These are phyloP conservation scores for Gisinianus flammeolus DNA, from an alignment of 2,888 invertebrate genomes.

Conservation along the genomic window DNA sequence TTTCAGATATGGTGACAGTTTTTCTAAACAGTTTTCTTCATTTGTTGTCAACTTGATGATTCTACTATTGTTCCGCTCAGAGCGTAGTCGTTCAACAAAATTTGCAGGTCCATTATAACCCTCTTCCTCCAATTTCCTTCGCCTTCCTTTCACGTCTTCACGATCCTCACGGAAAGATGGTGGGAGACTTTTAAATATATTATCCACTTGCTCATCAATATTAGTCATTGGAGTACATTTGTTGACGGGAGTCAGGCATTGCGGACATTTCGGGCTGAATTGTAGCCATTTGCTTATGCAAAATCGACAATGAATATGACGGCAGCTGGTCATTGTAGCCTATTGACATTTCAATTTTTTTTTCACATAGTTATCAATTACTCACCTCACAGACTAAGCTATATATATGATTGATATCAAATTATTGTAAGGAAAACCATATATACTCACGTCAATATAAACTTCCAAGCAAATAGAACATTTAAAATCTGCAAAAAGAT, in stretches of 20 bases:
- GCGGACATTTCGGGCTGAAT: slow-evolving; percentile 19
- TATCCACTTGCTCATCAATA: slow-evolving; percentile 20
- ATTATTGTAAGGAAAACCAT: too few species aligned
- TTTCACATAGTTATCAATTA: background rate
- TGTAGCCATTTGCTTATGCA: slow-evolving; percentile 31
- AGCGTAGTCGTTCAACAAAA: background rate
- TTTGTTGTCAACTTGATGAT: background rate
- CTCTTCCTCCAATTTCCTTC: slow-evolving; percentile 23
- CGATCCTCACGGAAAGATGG: slow-evolving; percentile 4
- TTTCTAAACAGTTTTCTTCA: slow-evolving; percentile 6
- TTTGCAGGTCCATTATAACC: background rate
- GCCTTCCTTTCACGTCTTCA: slow-evolving; percentile 8
- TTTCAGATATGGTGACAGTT: background rate
- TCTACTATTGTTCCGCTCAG: background rate
- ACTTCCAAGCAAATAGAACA: slow-evolving; percentile 25
- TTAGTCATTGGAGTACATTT: background rate
- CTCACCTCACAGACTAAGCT: background rate
- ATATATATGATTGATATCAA: too few species aligned
- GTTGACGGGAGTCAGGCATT: slow-evolving; percentile 2
- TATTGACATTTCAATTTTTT: background rate
- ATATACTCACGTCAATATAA: slow-evolving; percentile 18
- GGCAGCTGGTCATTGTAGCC: slow-evolving; percentile 23
- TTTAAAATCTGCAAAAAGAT: slow-evolving; percentile 13
- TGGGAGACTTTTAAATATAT: slow-evolving; percentile 9
- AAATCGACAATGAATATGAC: slow-evolving; percentile 31